Conservation (phyloP, 2,888 invertebrate genomes). For the Cheilosia pagana region DNA sequence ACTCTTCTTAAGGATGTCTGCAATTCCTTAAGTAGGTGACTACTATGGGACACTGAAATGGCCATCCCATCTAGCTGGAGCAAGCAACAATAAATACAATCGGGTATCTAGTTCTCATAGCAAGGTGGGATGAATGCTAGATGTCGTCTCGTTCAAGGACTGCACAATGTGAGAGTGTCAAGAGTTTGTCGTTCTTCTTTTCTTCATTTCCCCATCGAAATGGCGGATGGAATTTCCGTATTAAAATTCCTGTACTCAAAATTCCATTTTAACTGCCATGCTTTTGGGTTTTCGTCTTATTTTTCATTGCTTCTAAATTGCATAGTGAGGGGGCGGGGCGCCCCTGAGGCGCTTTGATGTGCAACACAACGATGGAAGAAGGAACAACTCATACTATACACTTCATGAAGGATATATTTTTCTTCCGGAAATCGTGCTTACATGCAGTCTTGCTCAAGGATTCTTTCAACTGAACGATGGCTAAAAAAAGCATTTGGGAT, state of each 20-base stretch:
- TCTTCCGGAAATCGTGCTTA: too few relatives aligned
- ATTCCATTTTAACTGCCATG: slow-evolving; percentile 52
- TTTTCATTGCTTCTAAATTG: neutral
- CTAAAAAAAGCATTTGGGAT: too few relatives aligned
- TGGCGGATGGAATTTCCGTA: slow-evolving; percentile 59
- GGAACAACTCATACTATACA: slow-evolving; percentile 6
- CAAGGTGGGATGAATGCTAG: neutral
- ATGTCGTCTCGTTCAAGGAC: slow-evolving; percentile 7
- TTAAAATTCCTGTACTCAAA: slow-evolving; percentile 63
- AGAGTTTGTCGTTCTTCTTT: slow-evolving; percentile 50
- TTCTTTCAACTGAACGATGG: too few relatives aligned
- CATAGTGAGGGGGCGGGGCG: neutral
- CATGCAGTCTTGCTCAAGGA: too few relatives aligned
- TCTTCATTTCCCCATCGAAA: slow-evolving; percentile 57
- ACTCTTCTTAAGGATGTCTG: slow-evolving; percentile 36
- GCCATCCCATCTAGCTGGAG: neutral
- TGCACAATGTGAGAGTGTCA: slow-evolving; percentile 32
- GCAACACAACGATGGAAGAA: slow-evolving; percentile 20
- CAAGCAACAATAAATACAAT: slow-evolving; percentile 9
- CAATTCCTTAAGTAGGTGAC: slow-evolving; percentile 25
- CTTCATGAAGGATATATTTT: neutral
- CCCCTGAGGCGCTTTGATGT: neutral
- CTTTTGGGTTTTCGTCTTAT: neutral
- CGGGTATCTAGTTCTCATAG: neutral
- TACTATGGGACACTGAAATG: slow-evolving; percentile 16